These are phyloP conservation scores for Syngnathus typhle DNA, from an alignment of 2,113 vertebrate genomes.

Conservation along the genomic window DNA sequence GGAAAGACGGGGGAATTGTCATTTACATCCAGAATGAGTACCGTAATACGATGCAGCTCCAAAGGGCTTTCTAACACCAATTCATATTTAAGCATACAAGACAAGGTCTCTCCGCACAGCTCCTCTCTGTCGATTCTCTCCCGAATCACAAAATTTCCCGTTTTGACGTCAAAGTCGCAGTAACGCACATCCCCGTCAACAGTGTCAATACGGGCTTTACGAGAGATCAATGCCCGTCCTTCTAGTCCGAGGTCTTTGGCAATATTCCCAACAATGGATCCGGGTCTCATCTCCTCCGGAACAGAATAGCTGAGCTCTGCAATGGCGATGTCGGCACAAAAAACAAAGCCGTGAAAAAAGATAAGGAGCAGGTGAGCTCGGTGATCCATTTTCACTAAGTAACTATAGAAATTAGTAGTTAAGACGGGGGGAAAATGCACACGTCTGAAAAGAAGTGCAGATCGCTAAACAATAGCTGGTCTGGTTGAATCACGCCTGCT, in stretches of 20 bases:
- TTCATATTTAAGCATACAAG: constrained; percentile 58
- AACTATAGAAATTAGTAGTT: neutral
- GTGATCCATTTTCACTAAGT: neutral
- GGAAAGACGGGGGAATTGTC: constrained; percentile 58
- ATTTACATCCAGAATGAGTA: constrained; percentile 61
- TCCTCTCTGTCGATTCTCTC: constrained; percentile 56
- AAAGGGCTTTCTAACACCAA: constrained; percentile 59
- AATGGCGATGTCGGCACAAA: constrained; percentile 17
- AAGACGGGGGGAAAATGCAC: neutral
- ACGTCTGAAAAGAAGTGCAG: neutral
- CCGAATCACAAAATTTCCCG: constrained; percentile 42
- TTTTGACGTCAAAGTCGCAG: constrained; percentile 40
- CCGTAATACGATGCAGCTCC: constrained; percentile 51
- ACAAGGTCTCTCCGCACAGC: constrained; percentile 44
- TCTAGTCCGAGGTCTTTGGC: constrained; percentile 67
- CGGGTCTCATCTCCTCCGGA: constrained; percentile 67
- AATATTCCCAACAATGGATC: constrained; percentile 68
- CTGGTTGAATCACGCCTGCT: neutral
- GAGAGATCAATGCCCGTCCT: constrained; percentile 47
- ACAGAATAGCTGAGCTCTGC: constrained; percentile 62
- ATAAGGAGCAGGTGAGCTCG: neutral
- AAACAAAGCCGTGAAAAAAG: neutral
- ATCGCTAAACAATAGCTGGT: neutral
- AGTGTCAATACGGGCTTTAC: constrained; percentile 52
- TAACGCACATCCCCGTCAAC: constrained; percentile 23